Percentiles rank a stretch among this genome's conserved stretches.
Evolutionary conservation across 2,797 vertebrate species (phyloP).

Genomic region (Miichthys miiuy): DNA sequence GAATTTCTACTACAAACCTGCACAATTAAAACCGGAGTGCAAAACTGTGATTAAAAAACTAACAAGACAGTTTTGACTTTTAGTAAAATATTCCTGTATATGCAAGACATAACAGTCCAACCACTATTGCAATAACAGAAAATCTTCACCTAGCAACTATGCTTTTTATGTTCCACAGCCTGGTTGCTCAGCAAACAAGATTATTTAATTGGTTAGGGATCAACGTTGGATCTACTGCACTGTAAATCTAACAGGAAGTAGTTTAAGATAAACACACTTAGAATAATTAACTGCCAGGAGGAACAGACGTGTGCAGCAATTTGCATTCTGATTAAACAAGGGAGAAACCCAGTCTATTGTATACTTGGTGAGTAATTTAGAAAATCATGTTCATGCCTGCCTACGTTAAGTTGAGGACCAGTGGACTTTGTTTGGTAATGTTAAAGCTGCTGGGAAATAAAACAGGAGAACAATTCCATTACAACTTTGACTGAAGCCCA

Average conservation of each 20-base stretch:
- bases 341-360: not conserved
- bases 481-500: too few species aligned
- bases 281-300: not conserved
- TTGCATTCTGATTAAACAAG: not conserved
- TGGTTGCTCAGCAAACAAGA: not conserved
- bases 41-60: not conserved
- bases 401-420: too few species aligned
- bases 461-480: not conserved
- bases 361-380: not conserved
- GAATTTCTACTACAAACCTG: not conserved
- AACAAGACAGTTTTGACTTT: too few species aligned
- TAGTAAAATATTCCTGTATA: not conserved
- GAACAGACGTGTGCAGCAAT: not conserved
- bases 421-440: too few species aligned
- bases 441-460: not conserved
- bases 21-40: not conserved
- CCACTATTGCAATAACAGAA: not conserved
- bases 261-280: not conserved
- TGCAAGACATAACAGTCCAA: not conserved
- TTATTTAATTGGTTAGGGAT: not conserved
- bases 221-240: not conserved
- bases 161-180: not conserved
- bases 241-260: not conserved
- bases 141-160: not conserved
- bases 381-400: not conserved